A percentile compares a stretch with the other conserved stretches of the same genome.
Conservation (phyloP, 1,140 invertebrate species). For the Calycopis cecrops region DNA sequence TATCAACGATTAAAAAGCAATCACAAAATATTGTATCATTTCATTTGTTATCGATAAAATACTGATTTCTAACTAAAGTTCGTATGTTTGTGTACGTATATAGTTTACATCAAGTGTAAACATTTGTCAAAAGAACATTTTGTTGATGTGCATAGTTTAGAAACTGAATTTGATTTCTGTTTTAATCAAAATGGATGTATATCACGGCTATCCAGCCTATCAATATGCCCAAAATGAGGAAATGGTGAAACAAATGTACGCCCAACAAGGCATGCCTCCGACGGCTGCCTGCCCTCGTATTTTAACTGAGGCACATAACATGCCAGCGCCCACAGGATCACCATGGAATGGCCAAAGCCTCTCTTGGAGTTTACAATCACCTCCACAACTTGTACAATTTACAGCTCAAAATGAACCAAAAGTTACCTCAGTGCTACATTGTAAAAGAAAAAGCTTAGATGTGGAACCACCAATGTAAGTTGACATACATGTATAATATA, state of each 20-base stretch:
- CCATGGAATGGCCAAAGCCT: conserved; percentile 66
- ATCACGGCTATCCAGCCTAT: conserved; percentile 43
- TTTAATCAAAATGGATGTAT: conserved; percentile 52
- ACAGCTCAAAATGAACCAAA: conserved; percentile 44
- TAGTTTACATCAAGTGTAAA: no score
- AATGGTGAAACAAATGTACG: conserved; percentile 55
- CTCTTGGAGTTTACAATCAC: conserved; percentile 59
- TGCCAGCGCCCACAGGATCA: conserved; percentile 59
- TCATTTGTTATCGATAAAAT: no score
- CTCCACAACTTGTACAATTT: conserved; percentile 61
- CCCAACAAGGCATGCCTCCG: conserved; percentile 44
- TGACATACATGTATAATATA: neutral
- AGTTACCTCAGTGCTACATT: conserved; percentile 42
- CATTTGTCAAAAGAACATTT: no score
- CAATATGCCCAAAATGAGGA: conserved; percentile 57
- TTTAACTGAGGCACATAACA: conserved; percentile 40
- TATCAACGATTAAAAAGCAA: no score
- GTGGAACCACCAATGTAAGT: conserved; percentile 61
- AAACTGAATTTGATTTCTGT: no score
- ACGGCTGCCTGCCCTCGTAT: conserved; percentile 30
- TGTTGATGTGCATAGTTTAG: no score
- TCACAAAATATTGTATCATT: no score
- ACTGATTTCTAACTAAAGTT: no score
- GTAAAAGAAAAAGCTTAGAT: conserved; percentile 61
- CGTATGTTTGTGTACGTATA: no score